Evolutionary conservation across 2,888 invertebrate species (phyloP), one percentile per base, ranked within the genome.

Genomic region (Papilio demoleus): DNA sequence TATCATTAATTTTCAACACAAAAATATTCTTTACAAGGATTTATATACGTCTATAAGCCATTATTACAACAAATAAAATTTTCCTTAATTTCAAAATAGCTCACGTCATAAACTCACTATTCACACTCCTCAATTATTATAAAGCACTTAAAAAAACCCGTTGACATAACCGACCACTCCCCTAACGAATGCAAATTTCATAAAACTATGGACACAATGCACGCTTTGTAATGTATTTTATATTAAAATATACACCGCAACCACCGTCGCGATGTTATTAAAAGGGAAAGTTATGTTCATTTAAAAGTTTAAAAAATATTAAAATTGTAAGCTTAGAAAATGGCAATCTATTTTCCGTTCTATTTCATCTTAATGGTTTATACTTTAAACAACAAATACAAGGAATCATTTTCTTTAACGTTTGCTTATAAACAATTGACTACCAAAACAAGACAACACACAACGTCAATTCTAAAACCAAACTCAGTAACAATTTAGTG

Each of bases 101-200:
- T 71, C 50, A 68, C 61, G 70, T 65, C 71, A 75, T 58, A 65
- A 45, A 65, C 45, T 31, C 53, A 31, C 45, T 14, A 2, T 60
- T 14, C 3, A 22, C 14, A 40, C 71, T 71, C 71, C 36, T 72
- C 70, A 71, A 74, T 75, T 77, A 79, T 77, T 71, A 76, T 75
- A 75, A 36, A 36, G 75, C 70, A 77, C 75, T 75, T 77, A 80
- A 83, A 81, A 81, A 82, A 76, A 31, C 74, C 75, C 74, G 81
- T 81, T 83, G 83, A 81, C 36, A 36, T 36, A 4, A 9, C 36
- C 4, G 36, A 70, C 77, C 81, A 83, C 83, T 85, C 81, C 75
- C 78, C 85, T 89, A 88, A 89, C 88, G 87, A 89, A 89, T 88
- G 88, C 85, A 88, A 88, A 90, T 88, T 88, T 86, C 83, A 88